Evolutionary conservation across 1,140 invertebrate species (phyloP).

Genomic region (Meloidogyne chitwoodi): DNA sequence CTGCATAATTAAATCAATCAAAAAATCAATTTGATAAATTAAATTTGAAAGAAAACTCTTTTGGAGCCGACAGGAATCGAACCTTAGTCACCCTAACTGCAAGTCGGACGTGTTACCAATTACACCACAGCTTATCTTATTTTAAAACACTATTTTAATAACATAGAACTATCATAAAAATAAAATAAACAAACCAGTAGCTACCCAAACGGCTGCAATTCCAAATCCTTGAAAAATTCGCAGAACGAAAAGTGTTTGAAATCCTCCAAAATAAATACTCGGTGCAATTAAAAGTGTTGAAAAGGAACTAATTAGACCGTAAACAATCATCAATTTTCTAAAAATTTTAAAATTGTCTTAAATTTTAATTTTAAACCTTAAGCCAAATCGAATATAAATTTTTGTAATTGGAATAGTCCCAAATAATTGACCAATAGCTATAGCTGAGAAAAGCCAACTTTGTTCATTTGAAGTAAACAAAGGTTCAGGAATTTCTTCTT

Average conservation of each 20-base stretch:
- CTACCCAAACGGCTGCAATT: not conserved
- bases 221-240: not conserved
- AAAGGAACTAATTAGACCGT: slow-evolving; percentile 2
- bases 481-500: not conserved
- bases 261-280: not conserved
- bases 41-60: too few species aligned
- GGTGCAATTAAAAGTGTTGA: slow-evolving; percentile 1
- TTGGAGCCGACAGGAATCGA: too few species aligned
- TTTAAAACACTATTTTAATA: too few species aligned
- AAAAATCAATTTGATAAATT: too few species aligned
- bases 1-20: too few species aligned
- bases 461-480: slow-evolving; percentile 5
- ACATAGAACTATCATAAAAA: too few species aligned
- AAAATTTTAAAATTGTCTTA: not conserved
- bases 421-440: not conserved
- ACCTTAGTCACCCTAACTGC: too few species aligned
- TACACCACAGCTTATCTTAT: too few species aligned
- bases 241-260: not conserved
- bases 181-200: not conserved
- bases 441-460: slow-evolving; percentile 11
- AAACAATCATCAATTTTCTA: slow-evolving; percentile 2
- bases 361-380: not conserved
- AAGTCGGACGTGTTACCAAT: too few species aligned
- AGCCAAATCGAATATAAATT: not conserved
- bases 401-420: slow-evolving; percentile 3